These are phyloP conservation scores for Pyrochroa serraticornis DNA, from an alignment of 2,888 invertebrate genomes.

Conservation along the genomic window DNA sequence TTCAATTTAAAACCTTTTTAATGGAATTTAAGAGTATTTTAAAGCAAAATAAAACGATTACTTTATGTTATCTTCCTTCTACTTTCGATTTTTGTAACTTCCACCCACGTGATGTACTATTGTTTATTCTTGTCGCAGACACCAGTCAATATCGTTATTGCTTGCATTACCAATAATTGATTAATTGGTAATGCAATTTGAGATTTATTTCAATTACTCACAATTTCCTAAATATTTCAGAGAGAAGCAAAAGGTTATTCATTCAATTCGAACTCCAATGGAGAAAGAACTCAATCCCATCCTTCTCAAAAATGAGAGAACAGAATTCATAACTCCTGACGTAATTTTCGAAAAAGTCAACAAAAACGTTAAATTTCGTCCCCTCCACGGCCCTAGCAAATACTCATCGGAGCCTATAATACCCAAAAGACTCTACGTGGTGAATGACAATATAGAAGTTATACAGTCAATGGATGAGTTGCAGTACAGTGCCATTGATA, in stretches of 20 bases:
- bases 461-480: constrained; percentile 67
- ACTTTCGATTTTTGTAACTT: too few species aligned
- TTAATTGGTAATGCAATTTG: too few species aligned
- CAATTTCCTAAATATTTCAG: constrained; percentile 50
- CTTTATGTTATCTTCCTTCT: too few species aligned
- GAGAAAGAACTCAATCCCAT: constrained; percentile 62
- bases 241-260: constrained; percentile 61
- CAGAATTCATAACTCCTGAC: constrained; percentile 71
- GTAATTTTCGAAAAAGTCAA: constrained; percentile 72
- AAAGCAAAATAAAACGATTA: too few species aligned
- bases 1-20: too few species aligned
- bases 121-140: too few species aligned
- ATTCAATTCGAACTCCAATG: constrained; percentile 46
- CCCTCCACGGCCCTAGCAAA: constrained; percentile 56
- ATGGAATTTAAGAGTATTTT: too few species aligned
- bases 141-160: too few species aligned
- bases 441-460: constrained; percentile 77
- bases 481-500: constrained; percentile 65
- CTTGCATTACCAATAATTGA: too few species aligned
- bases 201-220: too few species aligned
- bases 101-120: too few species aligned
- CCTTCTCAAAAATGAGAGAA: constrained; percentile 63
- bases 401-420: constrained; percentile 62
- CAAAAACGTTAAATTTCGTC: constrained; percentile 64
- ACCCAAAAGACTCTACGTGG: constrained; percentile 69